Evolutionary conservation across 2,888 invertebrate genomes (phyloP), one percentile per base, ranked within the genome.

Genomic region (Diarsia brunnea): DNA sequence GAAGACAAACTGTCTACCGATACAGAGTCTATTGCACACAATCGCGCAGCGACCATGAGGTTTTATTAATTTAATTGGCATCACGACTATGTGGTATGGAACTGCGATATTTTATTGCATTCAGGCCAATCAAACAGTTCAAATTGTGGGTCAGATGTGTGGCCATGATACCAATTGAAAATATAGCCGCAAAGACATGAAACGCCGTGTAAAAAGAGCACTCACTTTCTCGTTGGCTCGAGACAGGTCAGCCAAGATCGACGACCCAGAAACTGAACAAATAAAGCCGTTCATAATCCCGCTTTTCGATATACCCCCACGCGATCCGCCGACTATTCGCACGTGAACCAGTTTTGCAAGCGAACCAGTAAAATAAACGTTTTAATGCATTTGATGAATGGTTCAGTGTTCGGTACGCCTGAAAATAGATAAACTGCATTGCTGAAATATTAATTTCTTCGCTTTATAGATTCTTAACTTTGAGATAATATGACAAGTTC

Each of bases 161-260:
- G 53, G n/a, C 12, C 43, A 53, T 60, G 27, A 21, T 60, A 53
- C 53, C 58, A 61, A 81, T 66, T 75, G 45, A 45, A 69, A 61
- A 84, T 21, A 49, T 58, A 58, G 55, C 24, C 24, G 31, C 73
- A 71, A 79, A 84, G 69, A 70, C 80, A 75, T 73, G 81, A 69
- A 75, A 73, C 12, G 65, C 53, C 68, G 49, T 81, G 49, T 87
- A 89, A 91, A 88, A 89, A 87, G 85, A 89, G 85, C 89, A 83
- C 84, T 79, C 80, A 86, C 79, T 86, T 86, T 85, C 87, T 84
- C 77, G 77, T 84, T 84, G 88, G 87, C 89, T 85, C 90, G 88
- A 90, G 91, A 90, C 93, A 90, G 95, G 93, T 95, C 95, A 95
- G 87, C 84, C 74, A 89, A 92, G 95, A 94, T 90, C 95, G 94